Base-by-base conservation (phyloP, 2,797 vertebrate species). In the Syncerus caffer region DNA sequence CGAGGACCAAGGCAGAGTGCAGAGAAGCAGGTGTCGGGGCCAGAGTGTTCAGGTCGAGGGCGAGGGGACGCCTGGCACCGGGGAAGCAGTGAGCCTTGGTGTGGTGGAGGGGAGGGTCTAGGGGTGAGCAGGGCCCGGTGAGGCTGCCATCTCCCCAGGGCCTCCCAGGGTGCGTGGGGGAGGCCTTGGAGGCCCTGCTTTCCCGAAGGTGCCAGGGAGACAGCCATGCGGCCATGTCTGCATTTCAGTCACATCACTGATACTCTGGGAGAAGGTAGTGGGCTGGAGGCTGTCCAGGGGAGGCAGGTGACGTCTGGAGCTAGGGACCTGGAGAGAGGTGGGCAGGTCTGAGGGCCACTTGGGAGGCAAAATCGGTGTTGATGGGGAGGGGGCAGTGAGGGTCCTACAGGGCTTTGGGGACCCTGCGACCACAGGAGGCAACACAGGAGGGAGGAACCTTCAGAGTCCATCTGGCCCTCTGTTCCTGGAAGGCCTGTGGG, bases 51-150 rank as follows among this genome's bases (percentile, higher is more conserved):
- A 29, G 53, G 57, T 2, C 0, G 1, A 19, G 45, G 47, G 9
- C 0, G 3, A 87, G 64, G 78, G 92, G 45, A n/a, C 2, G 0
- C 23, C 15, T 14, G 79, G 78, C 23, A 1, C 42, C 45, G 4
- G 1, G 45, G 51, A 25, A 19, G 34, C 13, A 11, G 53, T n/a
- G 10, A 25, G 58, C 13, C 11, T 23, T 16, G 0, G 38, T 25
- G 7, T 45, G 53, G 25, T 10, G 1, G 27, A 34, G 9, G 14
- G 21, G 4, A 0, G 0, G 2, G 0, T 79, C 64, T 4, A 25
- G 82, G 58, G 76, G 12, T 3, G 11, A 7, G 1, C 0, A 2
- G 64, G 74, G 42, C 1, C 8, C 1, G 21, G 9, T 0, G 38
- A 55, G 34, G 62, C 71, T 85, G 74, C 16, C 0, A 0, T 53